Percentiles rank a stretch among this genome's conserved stretches.
These are phyloP conservation scores for Napeogenes inachia DNA, from an alignment of 2,888 invertebrate species.

Conservation along the genomic window DNA sequence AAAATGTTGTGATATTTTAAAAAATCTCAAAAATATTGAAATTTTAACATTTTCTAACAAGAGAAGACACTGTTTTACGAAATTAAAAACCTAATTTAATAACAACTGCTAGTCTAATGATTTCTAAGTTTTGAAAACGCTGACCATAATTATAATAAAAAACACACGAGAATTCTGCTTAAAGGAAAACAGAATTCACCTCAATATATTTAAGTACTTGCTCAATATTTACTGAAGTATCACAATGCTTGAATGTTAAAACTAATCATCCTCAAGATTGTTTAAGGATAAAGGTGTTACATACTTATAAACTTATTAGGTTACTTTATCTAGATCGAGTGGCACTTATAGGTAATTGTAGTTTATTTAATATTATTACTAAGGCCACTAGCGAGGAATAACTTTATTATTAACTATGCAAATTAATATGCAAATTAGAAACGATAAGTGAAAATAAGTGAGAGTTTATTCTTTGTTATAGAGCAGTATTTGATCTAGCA, in stretches of 20 bases:
- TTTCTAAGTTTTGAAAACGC: no score
- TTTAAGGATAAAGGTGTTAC: neutral
- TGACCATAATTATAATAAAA: no score
- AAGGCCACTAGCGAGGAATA: neutral
- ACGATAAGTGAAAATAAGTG: neutral
- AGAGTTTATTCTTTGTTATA: neutral
- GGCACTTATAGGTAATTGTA: slow-evolving; percentile 2
- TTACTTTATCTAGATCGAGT: slow-evolving; percentile 9
- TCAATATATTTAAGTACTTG: neutral
- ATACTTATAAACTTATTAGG: neutral
- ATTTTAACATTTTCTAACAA: no score
- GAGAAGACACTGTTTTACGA: no score
- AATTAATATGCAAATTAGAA: neutral
- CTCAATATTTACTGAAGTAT: neutral
- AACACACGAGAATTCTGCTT: no score
- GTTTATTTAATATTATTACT: neutral
- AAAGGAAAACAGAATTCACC: neutral
- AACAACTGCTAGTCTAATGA: no score
- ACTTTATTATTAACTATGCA: neutral
- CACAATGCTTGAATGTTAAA: no score
- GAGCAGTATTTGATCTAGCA: no score
- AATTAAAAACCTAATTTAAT: no score
- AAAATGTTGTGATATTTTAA: no score
- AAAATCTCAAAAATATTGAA: no score
- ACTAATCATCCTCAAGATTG: neutral